These are phyloP conservation scores for Mesembrinibis cayennensis DNA, from an alignment of 2,113 vertebrate genomes.

Conservation along the genomic window DNA sequence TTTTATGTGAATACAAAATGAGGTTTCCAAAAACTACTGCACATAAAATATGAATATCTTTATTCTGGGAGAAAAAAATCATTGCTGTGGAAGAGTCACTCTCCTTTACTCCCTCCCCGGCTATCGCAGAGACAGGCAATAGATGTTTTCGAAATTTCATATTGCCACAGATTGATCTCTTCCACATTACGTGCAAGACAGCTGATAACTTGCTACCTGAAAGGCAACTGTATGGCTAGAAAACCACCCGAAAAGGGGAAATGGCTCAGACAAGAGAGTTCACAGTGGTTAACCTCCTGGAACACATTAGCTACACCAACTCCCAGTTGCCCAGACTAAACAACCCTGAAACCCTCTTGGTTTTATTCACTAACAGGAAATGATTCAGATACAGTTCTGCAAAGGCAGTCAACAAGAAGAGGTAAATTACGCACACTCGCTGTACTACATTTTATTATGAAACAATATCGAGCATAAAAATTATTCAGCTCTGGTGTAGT, in stretches of 20 bases:
- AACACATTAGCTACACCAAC: slow-evolving; percentile 63
- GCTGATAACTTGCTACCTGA: slow-evolving; percentile 51
- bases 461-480: background rate
- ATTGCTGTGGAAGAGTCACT: background rate
- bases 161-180: background rate
- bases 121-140: background rate
- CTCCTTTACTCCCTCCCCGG: background rate
- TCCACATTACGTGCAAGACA: background rate
- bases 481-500: background rate
- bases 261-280: slow-evolving; percentile 60
- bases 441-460: background rate
- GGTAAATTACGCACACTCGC: slow-evolving; percentile 19
- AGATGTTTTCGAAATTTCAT: background rate
- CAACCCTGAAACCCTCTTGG: slow-evolving; percentile 51
- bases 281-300: slow-evolving; percentile 65
- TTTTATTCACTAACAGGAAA: slow-evolving; percentile 71
- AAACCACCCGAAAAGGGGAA: slow-evolving; percentile 56
- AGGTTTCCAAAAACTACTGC: slow-evolving; percentile 35
- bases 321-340: slow-evolving; percentile 74
- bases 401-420: slow-evolving; percentile 56
- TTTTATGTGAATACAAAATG: slow-evolving; percentile 47
- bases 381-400: slow-evolving; percentile 58
- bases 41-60: slow-evolving; percentile 3
- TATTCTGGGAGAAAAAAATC: background rate
- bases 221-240: background rate